Percentiles rank a stretch among this genome's conserved stretches.
Conservation (phyloP, 2,113 vertebrate species). For the Phaethornis superciliosus region DNA sequence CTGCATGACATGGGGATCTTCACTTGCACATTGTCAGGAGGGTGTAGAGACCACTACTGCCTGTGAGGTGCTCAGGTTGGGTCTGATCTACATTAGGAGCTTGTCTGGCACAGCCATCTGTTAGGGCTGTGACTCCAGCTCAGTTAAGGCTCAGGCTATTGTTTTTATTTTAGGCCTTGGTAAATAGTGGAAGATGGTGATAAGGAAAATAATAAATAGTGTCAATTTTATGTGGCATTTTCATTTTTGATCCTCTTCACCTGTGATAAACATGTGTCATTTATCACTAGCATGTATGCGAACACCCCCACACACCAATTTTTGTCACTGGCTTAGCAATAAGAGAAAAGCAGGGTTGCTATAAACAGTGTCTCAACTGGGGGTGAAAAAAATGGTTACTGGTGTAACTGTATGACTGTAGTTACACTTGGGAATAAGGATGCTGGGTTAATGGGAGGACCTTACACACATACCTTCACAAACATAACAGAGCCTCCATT, state of each 20-base stretch:
- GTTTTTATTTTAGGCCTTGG: background rate
- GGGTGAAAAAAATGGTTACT: background rate
- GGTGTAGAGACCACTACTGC: fast-evolving
- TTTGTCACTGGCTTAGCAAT: background rate
- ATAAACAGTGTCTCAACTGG: background rate
- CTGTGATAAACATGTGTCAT: background rate
- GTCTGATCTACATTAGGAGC: background rate
- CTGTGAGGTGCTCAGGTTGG: background rate
- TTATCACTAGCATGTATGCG: background rate
- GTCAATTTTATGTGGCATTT: background rate
- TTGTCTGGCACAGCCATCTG: background rate
- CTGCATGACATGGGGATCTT: background rate
- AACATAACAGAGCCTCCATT: background rate
- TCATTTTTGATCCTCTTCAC: background rate
- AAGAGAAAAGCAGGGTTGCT: background rate
- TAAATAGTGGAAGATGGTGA: background rate
- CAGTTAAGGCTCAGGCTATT: background rate
- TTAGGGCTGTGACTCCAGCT: background rate
- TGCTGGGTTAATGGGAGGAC: background rate
- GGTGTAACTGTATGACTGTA: background rate
- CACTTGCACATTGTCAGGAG: fast-evolving
- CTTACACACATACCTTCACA: background rate
- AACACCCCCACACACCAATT: background rate
- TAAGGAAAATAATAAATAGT: background rate
- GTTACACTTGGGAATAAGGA: background rate